Percentiles rank a stretch among this genome's conserved stretches.
These are phyloP conservation scores for Palloptera scutellata DNA, from an alignment of 2,888 invertebrate species.

Conservation along the genomic window DNA sequence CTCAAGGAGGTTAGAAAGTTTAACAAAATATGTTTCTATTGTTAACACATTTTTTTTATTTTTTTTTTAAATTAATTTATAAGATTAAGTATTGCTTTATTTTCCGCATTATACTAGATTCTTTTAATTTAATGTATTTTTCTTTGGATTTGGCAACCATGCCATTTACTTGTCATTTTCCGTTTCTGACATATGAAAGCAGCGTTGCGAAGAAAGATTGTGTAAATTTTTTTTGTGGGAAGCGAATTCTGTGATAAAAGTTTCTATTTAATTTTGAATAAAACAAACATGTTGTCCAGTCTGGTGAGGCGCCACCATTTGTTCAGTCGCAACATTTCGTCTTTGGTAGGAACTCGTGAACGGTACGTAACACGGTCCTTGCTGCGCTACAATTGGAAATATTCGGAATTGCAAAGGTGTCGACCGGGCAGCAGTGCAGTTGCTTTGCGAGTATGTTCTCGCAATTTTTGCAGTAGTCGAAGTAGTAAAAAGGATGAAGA, in stretches of 20 bases:
- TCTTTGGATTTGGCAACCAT: neutral
- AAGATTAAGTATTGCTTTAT: no score
- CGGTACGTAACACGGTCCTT: conserved; percentile 21
- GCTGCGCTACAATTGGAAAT: conserved; percentile 29
- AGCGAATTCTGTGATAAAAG: neutral
- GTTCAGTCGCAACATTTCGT: conserved; percentile 37
- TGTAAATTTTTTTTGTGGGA: neutral
- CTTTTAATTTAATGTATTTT: neutral
- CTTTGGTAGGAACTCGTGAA: conserved; percentile 28
- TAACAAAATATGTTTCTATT: no score
- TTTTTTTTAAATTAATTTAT: no score
- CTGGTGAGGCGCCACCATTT: conserved; percentile 33
- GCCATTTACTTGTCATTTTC: neutral
- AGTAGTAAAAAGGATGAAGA: conserved; percentile 41
- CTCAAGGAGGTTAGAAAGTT: no score
- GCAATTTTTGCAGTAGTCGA: conserved; percentile 42
- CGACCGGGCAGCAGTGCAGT: conserved; percentile 24
- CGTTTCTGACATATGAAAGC: conserved; percentile 3
- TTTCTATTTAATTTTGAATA: conserved; percentile 11
- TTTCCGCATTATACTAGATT: neutral
- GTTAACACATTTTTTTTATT: no score
- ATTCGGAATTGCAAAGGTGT: conserved; percentile 30
- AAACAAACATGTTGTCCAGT: conserved; percentile 46
- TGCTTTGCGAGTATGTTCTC: conserved; percentile 35
- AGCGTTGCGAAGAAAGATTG: neutral